These are phyloP conservation scores for Columba janthina DNA, from an alignment of 2,113 vertebrate genomes.

Conservation along the genomic window DNA sequence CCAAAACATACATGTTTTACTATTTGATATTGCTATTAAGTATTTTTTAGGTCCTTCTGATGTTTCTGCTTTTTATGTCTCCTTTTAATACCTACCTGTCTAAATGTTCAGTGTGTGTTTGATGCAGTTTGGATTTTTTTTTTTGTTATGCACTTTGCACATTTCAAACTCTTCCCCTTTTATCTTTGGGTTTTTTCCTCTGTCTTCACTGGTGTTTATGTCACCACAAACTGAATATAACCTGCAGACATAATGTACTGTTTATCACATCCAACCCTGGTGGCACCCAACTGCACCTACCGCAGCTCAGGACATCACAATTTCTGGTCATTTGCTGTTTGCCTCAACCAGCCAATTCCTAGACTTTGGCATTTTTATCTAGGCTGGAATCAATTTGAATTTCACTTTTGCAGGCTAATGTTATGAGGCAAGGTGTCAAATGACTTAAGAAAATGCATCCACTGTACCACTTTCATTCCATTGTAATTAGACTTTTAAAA, in stretches of 20 bases:
- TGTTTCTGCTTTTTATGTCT: neutral
- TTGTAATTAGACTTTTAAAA: neutral
- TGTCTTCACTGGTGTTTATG: neutral
- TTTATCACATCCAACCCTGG: neutral
- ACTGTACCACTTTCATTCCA: neutral
- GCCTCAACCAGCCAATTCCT: neutral
- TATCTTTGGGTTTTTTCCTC: neutral
- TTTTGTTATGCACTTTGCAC: neutral
- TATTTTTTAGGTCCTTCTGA: neutral
- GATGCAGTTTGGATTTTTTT: neutral
- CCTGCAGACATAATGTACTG: rapidly evolving
- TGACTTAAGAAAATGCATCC: neutral
- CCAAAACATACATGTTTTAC: neutral
- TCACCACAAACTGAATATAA: neutral
- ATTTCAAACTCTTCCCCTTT: neutral
- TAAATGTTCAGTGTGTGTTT: neutral
- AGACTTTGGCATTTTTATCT: neutral
- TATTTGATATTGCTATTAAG: neutral
- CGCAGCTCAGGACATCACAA: rapidly evolving
- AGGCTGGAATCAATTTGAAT: neutral
- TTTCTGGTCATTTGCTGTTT: neutral
- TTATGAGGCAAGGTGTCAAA: neutral
- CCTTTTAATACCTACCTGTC: neutral
- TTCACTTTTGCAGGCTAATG: neutral
- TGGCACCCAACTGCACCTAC: neutral